Conservation (phyloP, 2,797 vertebrate species). For the Poecile montanus region DNA sequence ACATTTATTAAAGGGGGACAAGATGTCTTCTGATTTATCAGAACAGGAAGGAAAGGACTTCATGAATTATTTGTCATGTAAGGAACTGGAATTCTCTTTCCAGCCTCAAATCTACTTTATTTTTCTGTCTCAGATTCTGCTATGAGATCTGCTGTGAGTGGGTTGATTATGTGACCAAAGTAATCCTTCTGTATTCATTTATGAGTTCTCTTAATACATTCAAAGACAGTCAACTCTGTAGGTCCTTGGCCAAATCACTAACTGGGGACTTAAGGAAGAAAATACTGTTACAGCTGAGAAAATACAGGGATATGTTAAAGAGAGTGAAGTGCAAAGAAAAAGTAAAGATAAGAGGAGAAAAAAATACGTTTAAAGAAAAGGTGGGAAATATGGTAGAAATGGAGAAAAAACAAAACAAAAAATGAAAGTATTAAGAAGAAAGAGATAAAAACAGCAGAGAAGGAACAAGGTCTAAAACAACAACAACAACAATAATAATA, state of each 20-base stretch:
- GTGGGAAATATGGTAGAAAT: neutral
- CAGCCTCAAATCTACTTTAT: neutral
- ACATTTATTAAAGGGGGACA: neutral
- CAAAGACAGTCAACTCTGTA: neutral
- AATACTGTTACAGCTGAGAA: neutral
- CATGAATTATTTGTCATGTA: neutral
- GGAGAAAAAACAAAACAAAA: neutral
- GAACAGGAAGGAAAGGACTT: neutral
- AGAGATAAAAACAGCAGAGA: neutral
- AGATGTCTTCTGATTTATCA: neutral
- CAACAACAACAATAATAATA: neutral
- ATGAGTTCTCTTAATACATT: neutral
- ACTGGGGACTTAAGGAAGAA: neutral
- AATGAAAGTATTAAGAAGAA: neutral
- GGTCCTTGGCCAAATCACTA: neutral
- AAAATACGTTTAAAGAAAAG: neutral
- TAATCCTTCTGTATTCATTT: neutral
- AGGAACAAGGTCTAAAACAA: neutral
- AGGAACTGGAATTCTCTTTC: neutral
- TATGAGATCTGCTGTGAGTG: neutral
- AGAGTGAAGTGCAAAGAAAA: neutral
- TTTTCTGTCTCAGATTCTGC: neutral
- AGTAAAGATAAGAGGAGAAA: neutral
- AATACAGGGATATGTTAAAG: neutral
- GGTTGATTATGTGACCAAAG: neutral